Evolutionary conservation across 2,797 vertebrate genomes (phyloP), one percentile per base, ranked within the genome.

Genomic region (Lycodopsis pacificus): DNA sequence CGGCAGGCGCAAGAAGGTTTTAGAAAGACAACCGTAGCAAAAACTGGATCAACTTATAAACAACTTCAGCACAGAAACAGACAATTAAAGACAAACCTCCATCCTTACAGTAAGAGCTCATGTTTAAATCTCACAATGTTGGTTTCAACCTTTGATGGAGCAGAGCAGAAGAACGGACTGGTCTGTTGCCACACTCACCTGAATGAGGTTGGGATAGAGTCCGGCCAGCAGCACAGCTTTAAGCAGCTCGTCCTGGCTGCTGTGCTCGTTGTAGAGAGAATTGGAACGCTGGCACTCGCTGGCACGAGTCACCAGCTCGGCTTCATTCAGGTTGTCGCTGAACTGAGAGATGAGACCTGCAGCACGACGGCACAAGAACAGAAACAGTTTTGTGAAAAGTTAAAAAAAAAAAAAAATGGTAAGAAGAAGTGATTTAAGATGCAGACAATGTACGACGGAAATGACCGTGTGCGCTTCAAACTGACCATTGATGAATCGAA

Each of bases 121-220:
- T 14, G 36, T 11, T 66, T 1, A 65, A 13, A 66, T n/a, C 1
- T 51, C 12, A 7, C 20, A 25, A 15, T 42, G 61, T 5, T 46
- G 20, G 1, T 32, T 27, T 59, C 4, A 22, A 22, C 8, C 17
- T 68, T 44, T 9, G 8, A 74, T 17, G 27, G 9, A 56, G 49
- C 4, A 46, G n/a, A 61, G 15, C 8, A 9, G 25, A 12, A 59
- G 4, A 30, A 22, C 3, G 17, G 34, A 34, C 15, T 44, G 1
- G 5, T 36, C 12, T 71, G 58, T 17, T 65, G 34, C 5, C n/a
- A 7, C 46, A n/a, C 38, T 44, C 92, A 99, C 98, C 97, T 99
- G 97, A 86, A 99, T 97, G 86, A 99, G 96, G 90, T 99, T 99
- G 81, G 98, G 98, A 91, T 97, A 99, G 30, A 99, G 95, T 22